Conservation (phyloP, 2,113 vertebrate species). For the Tricholaema leucomelas region DNA sequence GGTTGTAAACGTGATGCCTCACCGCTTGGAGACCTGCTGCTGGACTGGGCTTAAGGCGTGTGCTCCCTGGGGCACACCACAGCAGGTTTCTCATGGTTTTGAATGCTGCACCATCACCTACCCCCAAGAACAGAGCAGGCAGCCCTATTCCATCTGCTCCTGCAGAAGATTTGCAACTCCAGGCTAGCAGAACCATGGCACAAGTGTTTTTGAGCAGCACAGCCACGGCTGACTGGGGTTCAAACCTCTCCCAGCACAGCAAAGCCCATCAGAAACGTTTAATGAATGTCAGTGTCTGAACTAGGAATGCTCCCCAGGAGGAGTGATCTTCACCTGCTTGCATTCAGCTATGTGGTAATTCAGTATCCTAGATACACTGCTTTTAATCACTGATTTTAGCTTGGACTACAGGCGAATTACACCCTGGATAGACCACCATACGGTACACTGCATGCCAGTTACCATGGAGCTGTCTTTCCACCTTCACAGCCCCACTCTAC, state of each 20-base stretch:
- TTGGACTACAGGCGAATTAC: not conserved
- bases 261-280: not conserved
- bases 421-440: not conserved
- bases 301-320: not conserved
- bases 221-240: not conserved
- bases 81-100: not conserved
- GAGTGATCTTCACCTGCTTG: not conserved
- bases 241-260: not conserved
- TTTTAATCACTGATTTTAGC: not conserved
- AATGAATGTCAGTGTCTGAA: not conserved
- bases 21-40: not conserved
- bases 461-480: not conserved
- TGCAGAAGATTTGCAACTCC: not conserved
- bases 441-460: not conserved
- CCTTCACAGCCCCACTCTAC: not conserved
- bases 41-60: not conserved
- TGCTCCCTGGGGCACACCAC: not conserved
- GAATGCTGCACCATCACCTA: not conserved
- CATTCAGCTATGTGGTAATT: not conserved
- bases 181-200: not conserved
- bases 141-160: not conserved
- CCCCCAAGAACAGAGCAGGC: not conserved
- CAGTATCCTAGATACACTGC: not conserved
- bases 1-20: not conserved
- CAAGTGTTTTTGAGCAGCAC: not conserved